Evolutionary conservation across 1,140 invertebrate species (phyloP).

Genomic region (Neoseiulus cucumeris): DNA sequence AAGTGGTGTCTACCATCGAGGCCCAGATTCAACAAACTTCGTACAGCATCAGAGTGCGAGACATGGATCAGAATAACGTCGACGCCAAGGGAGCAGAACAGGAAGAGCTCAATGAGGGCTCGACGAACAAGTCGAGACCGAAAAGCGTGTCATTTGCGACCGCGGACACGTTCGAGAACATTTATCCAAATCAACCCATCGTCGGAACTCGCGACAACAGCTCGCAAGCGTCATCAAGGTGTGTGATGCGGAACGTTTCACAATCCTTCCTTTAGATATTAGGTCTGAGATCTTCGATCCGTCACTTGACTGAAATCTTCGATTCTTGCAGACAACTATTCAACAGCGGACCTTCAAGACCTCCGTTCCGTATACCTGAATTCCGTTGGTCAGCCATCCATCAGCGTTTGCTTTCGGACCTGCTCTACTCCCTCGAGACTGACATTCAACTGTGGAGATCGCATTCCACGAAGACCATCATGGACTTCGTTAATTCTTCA

Average conservation of each 20-base stretch:
- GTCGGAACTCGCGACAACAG: background rate
- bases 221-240: constrained; percentile 5
- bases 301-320: background rate
- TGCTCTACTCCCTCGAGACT: constrained; percentile 87
- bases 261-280: too few species aligned
- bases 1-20: constrained; percentile 3
- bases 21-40: background rate
- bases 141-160: background rate
- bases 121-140: background rate
- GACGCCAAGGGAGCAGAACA: background rate
- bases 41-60: background rate
- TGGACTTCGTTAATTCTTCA: constrained; percentile 92
- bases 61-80: background rate
- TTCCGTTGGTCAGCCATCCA: constrained; percentile 99
- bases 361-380: constrained; percentile 94
- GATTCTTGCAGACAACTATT: constrained; percentile 50
- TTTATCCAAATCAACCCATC: background rate
- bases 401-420: constrained; percentile 82
- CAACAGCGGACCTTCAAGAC: constrained; percentile 77
- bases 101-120: background rate
- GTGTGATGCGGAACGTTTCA: too few species aligned
- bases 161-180: background rate
- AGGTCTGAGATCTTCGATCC: too few species aligned
- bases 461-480: constrained; percentile 85
- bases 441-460: constrained; percentile 83